Evolutionary conservation across 1,140 invertebrate species (phyloP).

Genomic region (Mesaphorura yosii): DNA sequence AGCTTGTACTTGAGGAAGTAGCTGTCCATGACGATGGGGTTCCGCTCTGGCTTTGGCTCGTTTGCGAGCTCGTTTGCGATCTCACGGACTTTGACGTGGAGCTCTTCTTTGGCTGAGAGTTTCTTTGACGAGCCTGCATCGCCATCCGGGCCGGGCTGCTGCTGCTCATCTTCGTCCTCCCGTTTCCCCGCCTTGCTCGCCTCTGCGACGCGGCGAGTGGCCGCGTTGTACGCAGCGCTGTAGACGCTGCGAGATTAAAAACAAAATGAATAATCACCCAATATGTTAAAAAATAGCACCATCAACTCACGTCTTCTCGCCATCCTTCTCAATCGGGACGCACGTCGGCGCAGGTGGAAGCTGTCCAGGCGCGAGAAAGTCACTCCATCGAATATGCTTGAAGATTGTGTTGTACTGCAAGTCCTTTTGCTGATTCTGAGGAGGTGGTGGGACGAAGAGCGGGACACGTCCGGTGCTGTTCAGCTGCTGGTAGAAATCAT

Average conservation of each 20-base stretch:
- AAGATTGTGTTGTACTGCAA: slow-evolving; percentile 19
- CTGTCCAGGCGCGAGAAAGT: slow-evolving; percentile 28
- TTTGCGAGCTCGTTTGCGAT: slow-evolving; percentile 26
- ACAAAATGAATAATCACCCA: too few species aligned
- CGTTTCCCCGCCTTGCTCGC: not conserved
- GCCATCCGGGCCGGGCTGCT: slow-evolving; percentile 24
- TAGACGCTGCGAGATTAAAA: too few species aligned
- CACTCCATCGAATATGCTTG: slow-evolving; percentile 28
- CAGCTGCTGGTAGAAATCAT: not conserved
- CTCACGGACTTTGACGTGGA: slow-evolving; percentile 25
- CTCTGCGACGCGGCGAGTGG: too few species aligned
- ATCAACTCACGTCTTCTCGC: not conserved
- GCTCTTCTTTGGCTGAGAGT: slow-evolving; percentile 24
- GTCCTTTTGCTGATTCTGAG: too few species aligned
- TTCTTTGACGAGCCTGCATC: not conserved
- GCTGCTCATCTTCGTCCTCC: too few species aligned
- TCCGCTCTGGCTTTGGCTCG: slow-evolving; percentile 12
- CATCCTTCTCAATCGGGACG: slow-evolving; percentile 13
- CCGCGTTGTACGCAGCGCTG: too few species aligned
- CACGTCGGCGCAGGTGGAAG: slow-evolving; percentile 20
- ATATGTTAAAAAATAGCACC: not conserved
- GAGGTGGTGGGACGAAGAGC: not conserved
- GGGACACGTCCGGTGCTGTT: not conserved
- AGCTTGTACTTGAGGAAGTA: slow-evolving; percentile 23
- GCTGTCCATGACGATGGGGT: slow-evolving; percentile 15